phyloP scores from a whole-genome alignment of 2,888 invertebrate species.

The Lydus trimaculatus region DNA sequence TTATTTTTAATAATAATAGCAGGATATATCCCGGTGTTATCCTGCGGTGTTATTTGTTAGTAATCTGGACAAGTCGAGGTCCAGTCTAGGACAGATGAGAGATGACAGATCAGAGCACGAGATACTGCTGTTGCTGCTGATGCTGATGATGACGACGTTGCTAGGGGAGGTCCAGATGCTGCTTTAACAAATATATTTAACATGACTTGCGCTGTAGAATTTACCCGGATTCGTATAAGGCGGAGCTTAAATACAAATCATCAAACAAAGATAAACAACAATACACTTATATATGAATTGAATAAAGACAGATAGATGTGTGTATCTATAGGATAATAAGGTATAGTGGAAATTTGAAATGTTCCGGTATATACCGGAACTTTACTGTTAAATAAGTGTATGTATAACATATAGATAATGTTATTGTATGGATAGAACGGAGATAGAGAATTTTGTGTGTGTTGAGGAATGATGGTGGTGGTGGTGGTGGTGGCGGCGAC shows the following conservation, averaged over 20 bases:
- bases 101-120: conserved; percentile 45
- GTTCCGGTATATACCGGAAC: conserved; percentile 1
- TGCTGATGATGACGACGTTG: conserved; percentile 45
- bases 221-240: conserved; percentile 29
- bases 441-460: conserved; percentile 28
- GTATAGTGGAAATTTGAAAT: not conserved
- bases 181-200: conserved; percentile 2
- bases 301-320: not conserved
- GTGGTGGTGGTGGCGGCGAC: conserved; percentile 4
- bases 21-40: conserved; percentile 1
- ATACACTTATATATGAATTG: not conserved
- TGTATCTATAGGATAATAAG: conserved; percentile 2
- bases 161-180: conserved; percentile 54
- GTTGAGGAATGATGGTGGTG: not conserved
- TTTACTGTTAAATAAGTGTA: not conserved
- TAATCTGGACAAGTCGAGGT: conserved; percentile 25
- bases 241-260: conserved; percentile 25
- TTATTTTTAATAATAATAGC: not conserved
- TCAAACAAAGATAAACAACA: not conserved
- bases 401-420: conserved; percentile 8
- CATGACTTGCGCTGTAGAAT: conserved; percentile 34
- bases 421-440: conserved; percentile 24
- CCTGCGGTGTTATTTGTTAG: not conserved
- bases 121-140: conserved; percentile 32
- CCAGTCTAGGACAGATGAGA: conserved; percentile 19